These are phyloP conservation scores for Vanacampus margaritifer DNA, from an alignment of 2,113 vertebrate species.

Conservation along the genomic window DNA sequence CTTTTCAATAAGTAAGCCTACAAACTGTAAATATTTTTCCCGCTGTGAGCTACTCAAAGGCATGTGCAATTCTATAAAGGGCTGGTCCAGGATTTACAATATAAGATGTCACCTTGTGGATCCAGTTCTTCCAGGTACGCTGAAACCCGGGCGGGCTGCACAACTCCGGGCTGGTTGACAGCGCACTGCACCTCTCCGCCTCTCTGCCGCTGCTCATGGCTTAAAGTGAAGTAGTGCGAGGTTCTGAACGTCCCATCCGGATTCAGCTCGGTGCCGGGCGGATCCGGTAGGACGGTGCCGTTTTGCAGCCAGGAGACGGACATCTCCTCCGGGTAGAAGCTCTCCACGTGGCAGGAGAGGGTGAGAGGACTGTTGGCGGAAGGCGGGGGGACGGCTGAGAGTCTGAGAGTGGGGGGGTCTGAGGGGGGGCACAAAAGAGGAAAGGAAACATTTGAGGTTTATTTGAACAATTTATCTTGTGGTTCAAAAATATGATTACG, in stretches of 20 bases:
- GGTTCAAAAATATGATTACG: no score
- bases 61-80: no score
- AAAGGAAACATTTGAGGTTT: not conserved
- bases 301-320: conserved; percentile 72
- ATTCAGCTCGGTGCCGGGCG: conserved; percentile 37
- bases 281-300: conserved; percentile 49
- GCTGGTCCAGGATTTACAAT: not conserved
- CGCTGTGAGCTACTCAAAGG: no score
- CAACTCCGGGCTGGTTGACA: conserved; percentile 55
- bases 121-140: conserved; percentile 50
- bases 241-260: conserved; percentile 62
- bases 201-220: conserved; percentile 40
- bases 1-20: no score
- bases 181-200: conserved; percentile 66
- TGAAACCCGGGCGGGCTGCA: conserved; percentile 27
- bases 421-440: not conserved
- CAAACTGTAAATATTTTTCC: no score
- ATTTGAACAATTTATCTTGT: no score
- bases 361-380: conserved; percentile 57
- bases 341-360: conserved; percentile 71
- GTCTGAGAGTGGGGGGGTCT: conserved; percentile 58
- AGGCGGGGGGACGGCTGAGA: conserved; percentile 49
- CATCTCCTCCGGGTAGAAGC: conserved; percentile 68
- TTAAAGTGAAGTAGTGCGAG: conserved; percentile 64
- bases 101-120: conserved; percentile 37